Base-by-base conservation (phyloP, 2,113 vertebrate species). In the Gopherus evgoodei region DNA sequence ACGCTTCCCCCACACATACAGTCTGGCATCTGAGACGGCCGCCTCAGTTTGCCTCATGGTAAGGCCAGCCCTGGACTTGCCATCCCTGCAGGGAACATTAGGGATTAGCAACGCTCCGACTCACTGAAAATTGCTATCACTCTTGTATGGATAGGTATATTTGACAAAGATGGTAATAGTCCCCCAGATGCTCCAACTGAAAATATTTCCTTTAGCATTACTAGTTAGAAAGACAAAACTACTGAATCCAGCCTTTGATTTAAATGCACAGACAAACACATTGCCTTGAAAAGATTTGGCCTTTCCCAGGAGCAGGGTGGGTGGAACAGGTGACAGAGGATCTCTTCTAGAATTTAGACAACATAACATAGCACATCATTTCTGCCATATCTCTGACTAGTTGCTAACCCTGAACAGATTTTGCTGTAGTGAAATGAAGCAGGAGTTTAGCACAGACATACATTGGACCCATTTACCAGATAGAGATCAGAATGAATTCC, bases 241-340 rank as follows among this genome's bases (percentile, higher is more conserved):
- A 93, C 86, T 80, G 87, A 96, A 95, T 95, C 89, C 87, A 82
- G 80, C 24, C 57, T 94, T 93, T 75, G 38, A 31, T 54, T 95
- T 83, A 92, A 96, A 91, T 52, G 31, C 89, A 79, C 31, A 85
- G n/a, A 87, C 90, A 94, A 90, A 91, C 93, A 79, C 57, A 90
- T 59, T 91, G 83, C 93, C 96, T 59, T 94, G 57, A 91, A 92
- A 94, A 96, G 38, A 44, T 42, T 44, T 42, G 87, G 84, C 62
- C 79, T 72, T 94, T 81, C 65, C 87, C 53, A 75, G 44, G 86
- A 59, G 87, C 79, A 83, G 27, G 59, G 93, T 96, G 94, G 93
- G 93, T 95, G 86, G 93, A 91, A 94, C 50, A 92, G 89, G 92
- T 95, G 95, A 92, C 94, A 97, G 84, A 4, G 1, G 25, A 24